A percentile compares a stretch with the other conserved stretches of the same genome.
phyloP scores from a whole-genome alignment of 37 sponge, comb jelly and placozoan species.

The Tethya wilhelma region DNA sequence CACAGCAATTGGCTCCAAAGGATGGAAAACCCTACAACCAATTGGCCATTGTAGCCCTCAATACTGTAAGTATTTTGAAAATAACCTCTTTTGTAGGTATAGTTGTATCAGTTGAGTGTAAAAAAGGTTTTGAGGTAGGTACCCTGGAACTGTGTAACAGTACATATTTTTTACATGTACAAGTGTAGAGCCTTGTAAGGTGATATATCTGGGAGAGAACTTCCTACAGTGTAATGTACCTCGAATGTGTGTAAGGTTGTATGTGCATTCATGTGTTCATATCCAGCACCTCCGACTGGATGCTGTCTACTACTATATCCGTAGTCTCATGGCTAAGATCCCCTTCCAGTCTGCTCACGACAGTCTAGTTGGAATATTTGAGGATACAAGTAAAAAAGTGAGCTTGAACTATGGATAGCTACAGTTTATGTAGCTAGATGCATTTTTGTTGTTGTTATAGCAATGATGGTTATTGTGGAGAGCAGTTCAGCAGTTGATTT shows the following conservation, averaged over 20 bases:
- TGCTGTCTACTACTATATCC: slow-evolving; percentile 84
- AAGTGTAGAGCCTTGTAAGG: no score
- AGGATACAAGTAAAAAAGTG: slow-evolving; percentile 75
- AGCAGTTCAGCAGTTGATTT: background rate
- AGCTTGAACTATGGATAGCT: no score
- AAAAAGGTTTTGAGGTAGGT: no score
- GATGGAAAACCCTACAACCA: slow-evolving; percentile 88
- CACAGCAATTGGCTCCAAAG: slow-evolving; percentile 75
- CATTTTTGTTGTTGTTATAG: background rate
- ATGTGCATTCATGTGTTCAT: slow-evolving; percentile 12
- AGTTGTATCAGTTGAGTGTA: no score
- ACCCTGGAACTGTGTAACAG: no score
- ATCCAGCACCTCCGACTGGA: slow-evolving; percentile 81
- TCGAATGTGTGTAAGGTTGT: slow-evolving; percentile 25
- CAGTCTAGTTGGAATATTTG: slow-evolving; percentile 74
- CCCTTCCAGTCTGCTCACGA: slow-evolving; percentile 84
- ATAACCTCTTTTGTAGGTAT: background rate
- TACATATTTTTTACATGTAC: no score
- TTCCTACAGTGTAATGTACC: no score
- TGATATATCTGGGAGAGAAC: no score
- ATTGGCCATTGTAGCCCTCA: slow-evolving; percentile 80
- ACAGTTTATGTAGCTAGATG: no score
- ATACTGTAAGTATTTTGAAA: slow-evolving; percentile 58
- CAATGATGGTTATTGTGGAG: background rate
- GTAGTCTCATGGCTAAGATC: slow-evolving; percentile 68